Base-by-base conservation (phyloP, 2,797 vertebrate genomes). In the Betta splendens region DNA sequence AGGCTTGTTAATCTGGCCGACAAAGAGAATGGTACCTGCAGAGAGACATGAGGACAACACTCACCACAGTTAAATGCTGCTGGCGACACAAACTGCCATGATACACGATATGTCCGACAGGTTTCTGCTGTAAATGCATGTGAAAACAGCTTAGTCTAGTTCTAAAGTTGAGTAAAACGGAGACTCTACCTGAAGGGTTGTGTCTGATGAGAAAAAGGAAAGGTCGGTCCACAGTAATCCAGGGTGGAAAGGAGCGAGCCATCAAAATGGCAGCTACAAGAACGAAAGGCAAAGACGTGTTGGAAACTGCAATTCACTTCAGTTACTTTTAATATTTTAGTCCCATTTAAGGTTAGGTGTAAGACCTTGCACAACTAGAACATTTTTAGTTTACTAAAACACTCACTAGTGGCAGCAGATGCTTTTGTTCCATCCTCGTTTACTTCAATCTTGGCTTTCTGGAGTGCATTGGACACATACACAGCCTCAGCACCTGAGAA, bases 371-470 rank as follows among this genome's bases (percentile, higher is more conserved):
- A n/a, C n/a, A n/a, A n/a, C n/a, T n/a, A n/a, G n/a, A n/a, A n/a
- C 5, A 26, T 22, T 7, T 43, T 37, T 28, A 18, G 7, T 46
- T 17, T 5, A 26, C 20, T 26, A n/a, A 3, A 20, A 60, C 0
- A 55, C 95, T 93, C 90, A 98, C 97, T 88, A 44, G 96, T 98
- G 54, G 92, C 93, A 76, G 94, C 95, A 53, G 95, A 90, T 74
- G 96, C 97, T 92, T 96, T 96, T 31, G 97, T 98, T 80, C 97
- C 96, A 25, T 97, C 95, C 87, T 99, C 97, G 42, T 94, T 96
- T 51, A 99, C 95, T 85, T 95, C 94, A 8, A 99, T 92, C 89
- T 98, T 98, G 75, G 94, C 92, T 90, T 97, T 98, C 82, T 99
- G 96, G 9, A 98, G 85, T 1, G 96, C 90, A 22, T 90, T 92